Base-by-base conservation (phyloP, 2,113 vertebrate genomes). In the Parus major region DNA sequence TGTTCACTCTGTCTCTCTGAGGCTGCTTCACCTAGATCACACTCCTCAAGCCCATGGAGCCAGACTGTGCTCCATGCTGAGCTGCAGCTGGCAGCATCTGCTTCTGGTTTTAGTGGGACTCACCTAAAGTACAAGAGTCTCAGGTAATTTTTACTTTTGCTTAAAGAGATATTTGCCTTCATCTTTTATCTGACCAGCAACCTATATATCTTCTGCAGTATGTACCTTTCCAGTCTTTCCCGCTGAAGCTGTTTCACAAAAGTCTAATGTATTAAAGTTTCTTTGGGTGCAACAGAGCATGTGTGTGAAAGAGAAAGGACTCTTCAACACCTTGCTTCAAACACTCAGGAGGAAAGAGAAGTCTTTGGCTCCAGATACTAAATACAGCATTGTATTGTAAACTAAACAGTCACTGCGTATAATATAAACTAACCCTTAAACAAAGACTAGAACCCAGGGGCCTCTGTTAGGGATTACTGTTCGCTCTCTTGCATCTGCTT, bases 341-440 rank as follows among this genome's bases (percentile, higher is more conserved):
- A 53, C 3, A 8, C 49, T 29, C 4, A 7, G 39, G 4, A 10
- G 50, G 46, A 29, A 70, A 49, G 28, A 46, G 18, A 11, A 36
- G 17, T 79, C 36, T 33, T 90, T 42, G 53, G 12, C 63, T 86
- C 35, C 52, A 47, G 55, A 59, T 50, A 15, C 46, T 65, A 88
- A 82, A 82, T 53, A 47, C 18, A 42, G 50, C 29, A 39, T 70
- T 93, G 17, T 86, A 46, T 73, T 86, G 27, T 86, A 96, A 94
- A 70, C 28, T 93, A 77, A 94, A 82, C 76, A 93, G 60, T 77
- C 50, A 13, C 35, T 59, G 60, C 0, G 0, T 94, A 5, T 81
- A 86, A 92, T 61, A 63, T 95, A 92, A 96, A 94, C 92, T 72
- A 82, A 86, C 31, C 19, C 91, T 86, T 79, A 65, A 92, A 78